Evolutionary conservation across 2,797 vertebrate species (phyloP), one percentile per base, ranked within the genome.

Genomic region (Sarcoramphus papa): DNA sequence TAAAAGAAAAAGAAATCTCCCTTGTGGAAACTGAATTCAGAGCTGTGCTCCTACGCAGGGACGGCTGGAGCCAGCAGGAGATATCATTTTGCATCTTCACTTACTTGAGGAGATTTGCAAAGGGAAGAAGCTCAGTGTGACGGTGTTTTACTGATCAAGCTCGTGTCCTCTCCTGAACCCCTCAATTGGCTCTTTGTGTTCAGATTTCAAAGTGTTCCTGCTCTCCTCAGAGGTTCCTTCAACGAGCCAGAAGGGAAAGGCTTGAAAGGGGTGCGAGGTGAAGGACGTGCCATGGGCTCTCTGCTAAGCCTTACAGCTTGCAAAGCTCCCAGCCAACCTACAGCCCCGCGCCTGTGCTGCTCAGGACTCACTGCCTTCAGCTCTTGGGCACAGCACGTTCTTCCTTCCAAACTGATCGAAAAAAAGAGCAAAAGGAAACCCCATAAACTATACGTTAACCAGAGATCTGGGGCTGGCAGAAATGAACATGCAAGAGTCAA

Each of bases 401-500:
- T 91, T 54, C 41, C 35, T 82, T 85, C 59, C 74, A 69, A 67
- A 31, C 3, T 12, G 11, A 43, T 12, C 0, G 4, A 72, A 89
- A 88, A 18, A 37, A 37, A 56, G 50, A 48, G 30, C 16, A 45
- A 57, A 92, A 88, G 23, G 35, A 35, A 70, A 53, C 5, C 14
- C n/a, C 10, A 6, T 37, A 25, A 60, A 41, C 53, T 27, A 0
- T 9, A 20, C 5, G 24, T 10, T n/a, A 62, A 84, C 17, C 25
- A 51, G 23, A n/a, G 60, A 31, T 14, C 6, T 41, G 69, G 4
- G 54, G 5, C 48, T 75, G 31, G 11, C n/a, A 70, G 76, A 45
- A 88, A 64, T 0, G 1, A 75, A 50, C 0, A 0, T 18, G 17
- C 21, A 8, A 65, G 45, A 72, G 30, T 59, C 47, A 50, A 27